Base-by-base conservation (phyloP, 2,113 vertebrate species). In the Salvelinus alpinus region DNA sequence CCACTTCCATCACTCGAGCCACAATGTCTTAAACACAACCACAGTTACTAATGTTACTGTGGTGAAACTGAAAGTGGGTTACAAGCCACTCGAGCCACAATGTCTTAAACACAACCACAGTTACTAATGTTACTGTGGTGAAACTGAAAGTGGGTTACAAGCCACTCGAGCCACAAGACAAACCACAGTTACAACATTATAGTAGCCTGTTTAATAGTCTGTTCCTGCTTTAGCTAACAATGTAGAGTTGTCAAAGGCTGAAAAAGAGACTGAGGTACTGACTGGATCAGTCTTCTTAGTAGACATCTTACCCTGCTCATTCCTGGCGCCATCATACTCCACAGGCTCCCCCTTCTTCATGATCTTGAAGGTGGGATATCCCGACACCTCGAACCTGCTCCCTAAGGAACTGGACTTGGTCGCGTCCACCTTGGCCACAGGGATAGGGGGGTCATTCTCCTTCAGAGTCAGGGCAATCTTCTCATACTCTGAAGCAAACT, bases 321-420 rank as follows among this genome's bases (percentile, higher is more conserved):
- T 94, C 62, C 97, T 89, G n/a, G 92, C 90, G 65, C 97, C 97
- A 0, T 99, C 97, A 0, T 98, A 99, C 79, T 98, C 96, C 67
- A 99, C 85, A 1, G 96, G 75, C 38, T 98, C 94, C 2, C 97
- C 96, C 14, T 97, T 97, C 83, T 99, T 99, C 48, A 99, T 81
- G 78, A 99, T 96, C 92, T 99, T 99, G 80, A 99, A 95, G 78
- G 98, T 99, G 74, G 98, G 98, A 79, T 99, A 99, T 16, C 97
- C 97, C 1, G 94, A 95, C 80, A 99, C 95, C 0, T 96, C 96
- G 69, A 98, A 99, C 79, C 92, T 94, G 86, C 92, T 88, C 0
- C 94, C 94, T n/a, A 98, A 7, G 0, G 70, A 73, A 1, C 83
- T 94, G 5, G 95, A 95, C 14, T 89, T 81, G 2, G 96, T 97